Base-by-base conservation (phyloP, 2,888 invertebrate genomes). In the Lepidocyrtinus sp. region DNA sequence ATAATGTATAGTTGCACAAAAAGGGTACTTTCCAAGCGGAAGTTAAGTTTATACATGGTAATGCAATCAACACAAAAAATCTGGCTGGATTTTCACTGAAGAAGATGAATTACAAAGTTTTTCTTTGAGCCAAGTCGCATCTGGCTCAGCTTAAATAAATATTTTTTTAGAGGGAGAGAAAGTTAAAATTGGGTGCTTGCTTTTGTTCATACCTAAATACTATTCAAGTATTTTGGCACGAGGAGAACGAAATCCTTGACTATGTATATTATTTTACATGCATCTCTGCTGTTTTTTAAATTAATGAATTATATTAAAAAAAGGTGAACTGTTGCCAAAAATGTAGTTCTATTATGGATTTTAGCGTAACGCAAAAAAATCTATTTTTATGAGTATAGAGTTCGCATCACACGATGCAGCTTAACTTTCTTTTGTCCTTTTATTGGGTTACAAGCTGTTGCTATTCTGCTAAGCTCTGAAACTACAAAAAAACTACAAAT, bases 231-330 rank as follows among this genome's bases (percentile, higher is more conserved):
- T n/a, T n/a, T n/a, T n/a, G n/a, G n/a, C n/a, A n/a, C n/a, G n/a
- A n/a, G n/a, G n/a, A n/a, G n/a, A n/a, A n/a, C n/a, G n/a, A 12
- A 36, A 12, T 36, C 36, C 36, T 7, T 36, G 36, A 36, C 36
- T 36, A 7, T 36, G 36, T 36, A 36, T 36, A 7, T 36, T 36
- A 7, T 36, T 36, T 36, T 36, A 12, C 12, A 5, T 36, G 36
- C 5, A 36, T 67, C 36, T 69, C 50, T 69, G 50, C 46, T 69
- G 26, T 69, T 36, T 12, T 50, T 21, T 3, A 69, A 55, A 55
- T 69, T 69, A 69, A 69, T 69, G 69, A 69, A 69, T 69, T 69
- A 69, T 69, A 69, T 69, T 50, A 69, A 55, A n/a, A 21, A 25
- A 25, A 69, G 50, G 27, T 55, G 69, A 69, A 55, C 46, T 24